Evolutionary conservation across 2,113 vertebrate genomes (phyloP), one percentile per base, ranked within the genome.

Genomic region (Reinhardtius hippoglossoides): DNA sequence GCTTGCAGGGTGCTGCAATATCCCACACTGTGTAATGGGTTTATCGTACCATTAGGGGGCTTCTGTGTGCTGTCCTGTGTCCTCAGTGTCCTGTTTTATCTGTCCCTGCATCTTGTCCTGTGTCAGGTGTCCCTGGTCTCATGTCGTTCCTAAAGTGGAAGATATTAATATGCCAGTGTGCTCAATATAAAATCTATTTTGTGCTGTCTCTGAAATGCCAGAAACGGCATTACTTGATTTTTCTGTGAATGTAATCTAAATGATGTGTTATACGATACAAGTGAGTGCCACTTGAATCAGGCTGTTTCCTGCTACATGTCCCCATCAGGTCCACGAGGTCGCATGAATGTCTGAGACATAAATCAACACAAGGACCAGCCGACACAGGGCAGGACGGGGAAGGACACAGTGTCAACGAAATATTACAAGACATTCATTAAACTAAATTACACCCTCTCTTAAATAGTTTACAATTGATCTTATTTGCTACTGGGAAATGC

Each of bases 1-100:
- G 7, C 16, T 8, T 14, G 23, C 23, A 63, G 24, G 15, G 21
- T 20, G 48, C 52, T 21, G 12, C 21, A 66, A 12, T 20, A 12
- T 40, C 24, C 5, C 20, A 26, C 9, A 9, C 37, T 64, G 31
- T 64, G 31, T 70, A 87, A 83, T 82, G 69, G 74, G 66, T 23
- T 72, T 15, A 67, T 69, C 56, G 46, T 18, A 76, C 81, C 82
- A 67, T 80, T 76, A 86, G 81, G 44, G 72, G 82, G 78, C 89
- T 74, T 37, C 26, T 80, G 62, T 37, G 80, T 42, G 48, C 71
- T 71, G 59, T 26, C 56, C 27, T 35, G 24, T 59, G 63, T 56
- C 37, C 70, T 48, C 2, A 57, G n/a, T 46, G 46, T 50, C 52
- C 50, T 65, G 27, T 46, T 26, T 61, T 3, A 60, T 44, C 66